These are phyloP conservation scores for Samia ricini DNA, from an alignment of 1,140 invertebrate species.

Conservation along the genomic window DNA sequence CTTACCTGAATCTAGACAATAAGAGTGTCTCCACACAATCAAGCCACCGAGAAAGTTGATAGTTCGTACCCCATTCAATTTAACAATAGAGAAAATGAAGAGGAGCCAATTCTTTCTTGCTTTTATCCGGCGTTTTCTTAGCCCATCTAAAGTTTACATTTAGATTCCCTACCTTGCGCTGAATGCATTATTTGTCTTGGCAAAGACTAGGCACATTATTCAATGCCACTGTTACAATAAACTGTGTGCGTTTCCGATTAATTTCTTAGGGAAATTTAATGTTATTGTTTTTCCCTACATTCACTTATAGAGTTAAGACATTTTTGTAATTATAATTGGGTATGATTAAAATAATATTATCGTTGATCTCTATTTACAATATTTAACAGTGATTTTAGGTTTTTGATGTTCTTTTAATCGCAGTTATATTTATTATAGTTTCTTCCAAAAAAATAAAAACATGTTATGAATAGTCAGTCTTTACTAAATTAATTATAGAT, in stretches of 20 bases:
- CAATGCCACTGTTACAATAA: slow-evolving; percentile 49
- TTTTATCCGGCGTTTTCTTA: slow-evolving; percentile 68
- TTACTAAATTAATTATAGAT: too few relatives aligned
- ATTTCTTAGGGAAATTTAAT: slow-evolving; percentile 19
- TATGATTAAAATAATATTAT: too few relatives aligned
- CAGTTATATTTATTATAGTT: too few relatives aligned
- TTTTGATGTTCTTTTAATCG: too few relatives aligned
- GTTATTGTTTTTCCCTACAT: slow-evolving; percentile 19
- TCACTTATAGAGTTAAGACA: not conserved
- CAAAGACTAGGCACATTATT: slow-evolving; percentile 48
- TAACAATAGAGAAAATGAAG: slow-evolving; percentile 76
- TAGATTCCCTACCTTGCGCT: slow-evolving; percentile 42
- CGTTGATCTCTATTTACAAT: too few relatives aligned
- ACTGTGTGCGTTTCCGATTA: slow-evolving; percentile 44
- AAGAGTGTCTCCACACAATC: slow-evolving; percentile 74
- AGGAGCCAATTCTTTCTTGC: slow-evolving; percentile 71
- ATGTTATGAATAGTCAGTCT: too few relatives aligned
- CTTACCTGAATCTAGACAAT: slow-evolving; percentile 73
- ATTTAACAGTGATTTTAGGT: too few relatives aligned
- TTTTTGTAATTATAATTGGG: too few relatives aligned
- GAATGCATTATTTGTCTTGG: slow-evolving; percentile 69
- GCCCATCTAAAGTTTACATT: slow-evolving; percentile 68
- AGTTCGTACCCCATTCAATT: slow-evolving; percentile 72
- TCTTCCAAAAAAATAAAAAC: too few relatives aligned
- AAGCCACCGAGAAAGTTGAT: slow-evolving; percentile 68